Percentiles rank a stretch among this genome's conserved stretches.
Conservation (phyloP, 2,888 invertebrate genomes). For the Linnaemya tessellans region DNA sequence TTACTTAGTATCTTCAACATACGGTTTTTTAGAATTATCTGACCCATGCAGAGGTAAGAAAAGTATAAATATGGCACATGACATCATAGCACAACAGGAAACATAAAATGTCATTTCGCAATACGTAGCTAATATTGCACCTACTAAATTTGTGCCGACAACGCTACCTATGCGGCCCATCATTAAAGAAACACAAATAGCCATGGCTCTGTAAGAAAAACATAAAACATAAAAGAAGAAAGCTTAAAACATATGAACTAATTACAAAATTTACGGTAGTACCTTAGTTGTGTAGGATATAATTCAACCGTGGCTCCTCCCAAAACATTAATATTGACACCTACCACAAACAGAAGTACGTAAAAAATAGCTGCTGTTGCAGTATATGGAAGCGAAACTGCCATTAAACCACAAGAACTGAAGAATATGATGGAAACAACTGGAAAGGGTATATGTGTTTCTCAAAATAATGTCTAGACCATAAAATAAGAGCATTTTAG, state of each 20-base stretch:
- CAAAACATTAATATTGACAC: constrained; percentile 77
- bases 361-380: constrained; percentile 77
- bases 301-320: constrained; percentile 80
- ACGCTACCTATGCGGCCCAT: constrained; percentile 84
- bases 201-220: constrained; percentile 84
- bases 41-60: too few relatives aligned
- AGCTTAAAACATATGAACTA: too few relatives aligned
- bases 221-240: too few relatives aligned
- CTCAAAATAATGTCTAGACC: too few relatives aligned
- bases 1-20: too few relatives aligned
- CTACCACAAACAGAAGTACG: constrained; percentile 76
- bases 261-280: too few relatives aligned
- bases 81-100: constrained; percentile 74
- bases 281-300: constrained; percentile 81
- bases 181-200: constrained; percentile 84
- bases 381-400: constrained; percentile 75
- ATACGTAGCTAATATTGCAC: constrained; percentile 82
- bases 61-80: constrained; percentile 76
- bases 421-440: constrained; percentile 75
- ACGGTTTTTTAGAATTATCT: too few relatives aligned
- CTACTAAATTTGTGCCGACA: constrained; percentile 83
- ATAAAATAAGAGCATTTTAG: too few relatives aligned
- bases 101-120: constrained; percentile 83
- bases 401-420: constrained; percentile 75
- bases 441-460: constrained; percentile 50